phyloP scores from a whole-genome alignment of 2,888 invertebrate species.

The Sisyra terminalis region DNA sequence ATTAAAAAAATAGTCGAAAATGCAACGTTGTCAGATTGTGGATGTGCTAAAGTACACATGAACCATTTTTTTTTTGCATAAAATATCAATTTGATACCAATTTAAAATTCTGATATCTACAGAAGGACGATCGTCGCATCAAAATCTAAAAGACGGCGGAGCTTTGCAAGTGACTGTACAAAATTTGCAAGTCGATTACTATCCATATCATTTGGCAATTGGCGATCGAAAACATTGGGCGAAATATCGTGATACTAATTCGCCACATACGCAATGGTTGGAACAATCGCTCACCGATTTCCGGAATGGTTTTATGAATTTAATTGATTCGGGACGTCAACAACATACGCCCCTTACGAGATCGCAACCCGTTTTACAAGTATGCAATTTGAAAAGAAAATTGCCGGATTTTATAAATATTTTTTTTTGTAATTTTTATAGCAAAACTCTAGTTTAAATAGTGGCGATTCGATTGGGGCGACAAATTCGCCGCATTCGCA shows the following conservation, averaged over 20 bases:
- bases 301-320: constrained; percentile 56
- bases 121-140: constrained; percentile 75
- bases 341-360: constrained; percentile 33
- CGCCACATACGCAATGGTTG: constrained; percentile 73
- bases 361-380: constrained; percentile 12
- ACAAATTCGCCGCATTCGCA: constrained; percentile 1
- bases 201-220: constrained; percentile 89
- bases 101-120: constrained; percentile 10
- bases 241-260: constrained; percentile 60
- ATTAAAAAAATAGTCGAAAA: no score
- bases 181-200: constrained; percentile 81
- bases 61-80: no score
- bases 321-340: constrained; percentile 44
- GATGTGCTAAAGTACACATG: no score
- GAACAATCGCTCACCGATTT: constrained; percentile 69
- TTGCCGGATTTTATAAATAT: neutral
- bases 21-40: no score
- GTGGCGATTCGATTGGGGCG: neutral
- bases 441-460: neutral
- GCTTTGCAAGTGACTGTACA: constrained; percentile 83
- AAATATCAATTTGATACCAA: no score
- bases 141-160: constrained; percentile 74
- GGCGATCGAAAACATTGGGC: constrained; percentile 84
- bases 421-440: neutral
- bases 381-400: neutral